Conservation (phyloP, 2,113 vertebrate species). For the Zosterops borbonicus region DNA sequence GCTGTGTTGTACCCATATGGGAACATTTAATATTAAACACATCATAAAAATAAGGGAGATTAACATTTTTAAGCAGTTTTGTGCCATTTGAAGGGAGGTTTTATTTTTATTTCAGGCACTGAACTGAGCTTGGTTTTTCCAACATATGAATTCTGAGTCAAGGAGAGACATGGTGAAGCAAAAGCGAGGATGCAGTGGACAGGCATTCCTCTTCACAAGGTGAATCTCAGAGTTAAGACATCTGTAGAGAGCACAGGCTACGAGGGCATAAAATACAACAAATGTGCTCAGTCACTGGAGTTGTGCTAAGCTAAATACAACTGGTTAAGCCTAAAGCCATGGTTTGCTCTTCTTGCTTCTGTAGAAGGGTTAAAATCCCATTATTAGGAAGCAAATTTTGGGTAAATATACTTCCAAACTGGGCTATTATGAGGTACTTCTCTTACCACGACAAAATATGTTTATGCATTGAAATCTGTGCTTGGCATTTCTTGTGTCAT, state of each 20-base stretch:
- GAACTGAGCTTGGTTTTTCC: background rate
- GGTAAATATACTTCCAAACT: background rate
- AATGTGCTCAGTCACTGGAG: background rate
- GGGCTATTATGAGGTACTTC: background rate
- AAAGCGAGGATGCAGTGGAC: background rate
- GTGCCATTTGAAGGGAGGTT: slow-evolving; percentile 14
- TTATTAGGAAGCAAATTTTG: background rate
- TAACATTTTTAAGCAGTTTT: slow-evolving; percentile 52
- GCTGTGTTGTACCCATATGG: slow-evolving; percentile 22
- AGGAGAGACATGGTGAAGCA: background rate
- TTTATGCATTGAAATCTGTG: background rate
- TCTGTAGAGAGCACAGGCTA: background rate
- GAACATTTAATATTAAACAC: slow-evolving; percentile 67
- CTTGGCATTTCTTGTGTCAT: background rate
- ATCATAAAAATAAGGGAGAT: slow-evolving; percentile 58
- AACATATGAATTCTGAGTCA: background rate
- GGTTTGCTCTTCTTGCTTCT: background rate
- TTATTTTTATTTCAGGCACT: slow-evolving; percentile 20
- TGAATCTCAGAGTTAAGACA: background rate
- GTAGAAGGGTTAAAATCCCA: background rate
- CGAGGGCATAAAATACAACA: background rate
- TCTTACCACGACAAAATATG: background rate
- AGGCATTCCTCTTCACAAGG: background rate
- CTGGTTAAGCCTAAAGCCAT: background rate
- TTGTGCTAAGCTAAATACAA: background rate